These are phyloP conservation scores for Chiroxiphia lanceolata DNA, from an alignment of 2,797 vertebrate genomes.

Conservation along the genomic window DNA sequence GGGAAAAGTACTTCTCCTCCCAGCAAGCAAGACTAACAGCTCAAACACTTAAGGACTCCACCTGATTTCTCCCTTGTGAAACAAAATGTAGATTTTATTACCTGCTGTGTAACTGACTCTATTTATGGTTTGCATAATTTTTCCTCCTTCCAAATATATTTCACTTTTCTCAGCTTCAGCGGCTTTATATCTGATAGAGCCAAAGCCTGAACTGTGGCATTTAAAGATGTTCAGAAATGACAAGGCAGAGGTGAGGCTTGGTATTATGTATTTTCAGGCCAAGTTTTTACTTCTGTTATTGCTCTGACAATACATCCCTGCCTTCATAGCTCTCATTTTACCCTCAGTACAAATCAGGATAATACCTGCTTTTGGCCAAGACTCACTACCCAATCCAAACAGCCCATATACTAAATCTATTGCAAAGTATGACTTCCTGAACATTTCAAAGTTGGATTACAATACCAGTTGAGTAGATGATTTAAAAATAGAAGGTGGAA, in stretches of 20 bases:
- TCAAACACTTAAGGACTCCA: constrained; percentile 36
- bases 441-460: constrained; percentile 45
- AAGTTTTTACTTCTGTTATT: not conserved
- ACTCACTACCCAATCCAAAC: not conserved
- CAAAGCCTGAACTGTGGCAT: not conserved
- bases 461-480: not conserved
- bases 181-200: not conserved
- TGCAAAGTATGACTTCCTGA: constrained; percentile 29
- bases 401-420: constrained; percentile 26
- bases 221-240: constrained; percentile 6
- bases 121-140: constrained; percentile 65
- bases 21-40: constrained; percentile 27
- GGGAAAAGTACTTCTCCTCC: constrained; percentile 25
- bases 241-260: not conserved
- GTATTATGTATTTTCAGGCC: not conserved
- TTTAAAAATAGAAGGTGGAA: constrained; percentile 45
- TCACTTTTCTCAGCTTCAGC: constrained; percentile 30
- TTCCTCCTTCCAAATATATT: constrained; percentile 38
- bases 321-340: not conserved
- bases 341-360: constrained; percentile 43
- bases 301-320: not conserved
- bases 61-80: constrained; percentile 62
- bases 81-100: constrained; percentile 67
- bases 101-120: constrained; percentile 18
- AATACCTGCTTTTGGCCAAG: constrained; percentile 41